Conservation (phyloP, 1,140 invertebrate genomes). For the Drosophila mayri region DNA sequence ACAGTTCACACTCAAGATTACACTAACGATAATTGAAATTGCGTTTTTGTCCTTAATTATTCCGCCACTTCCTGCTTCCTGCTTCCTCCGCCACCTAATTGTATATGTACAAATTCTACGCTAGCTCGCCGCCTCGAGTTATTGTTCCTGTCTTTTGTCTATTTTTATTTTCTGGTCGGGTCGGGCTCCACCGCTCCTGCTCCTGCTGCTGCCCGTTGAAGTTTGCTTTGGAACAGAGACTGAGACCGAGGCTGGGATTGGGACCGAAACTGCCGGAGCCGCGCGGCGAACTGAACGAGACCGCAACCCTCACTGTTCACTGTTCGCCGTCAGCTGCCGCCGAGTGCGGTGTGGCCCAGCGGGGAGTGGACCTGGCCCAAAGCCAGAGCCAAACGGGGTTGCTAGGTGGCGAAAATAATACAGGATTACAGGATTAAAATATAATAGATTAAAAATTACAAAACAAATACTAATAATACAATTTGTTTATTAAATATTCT, state of each 20-base stretch:
- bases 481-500: background rate
- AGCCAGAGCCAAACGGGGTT: conserved; percentile 45
- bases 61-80: conserved; percentile 16
- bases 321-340: conserved; percentile 24
- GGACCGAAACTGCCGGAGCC: conserved; percentile 40
- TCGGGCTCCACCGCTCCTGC: conserved; percentile 17
- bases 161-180: conserved; percentile 42
- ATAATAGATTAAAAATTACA: background rate
- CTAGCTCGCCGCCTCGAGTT: conserved; percentile 39
- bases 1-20: conserved; percentile 40
- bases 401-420: background rate
- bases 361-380: conserved; percentile 27
- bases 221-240: conserved; percentile 28
- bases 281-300: conserved; percentile 70
- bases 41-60: conserved; percentile 30
- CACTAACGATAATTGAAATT: conserved; percentile 51
- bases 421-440: background rate
- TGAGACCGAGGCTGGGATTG: conserved; percentile 7
- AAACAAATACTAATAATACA: background rate
- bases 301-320: conserved; percentile 74
- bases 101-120: conserved; percentile 36
- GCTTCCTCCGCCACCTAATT: conserved; percentile 3
- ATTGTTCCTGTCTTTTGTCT: conserved; percentile 40
- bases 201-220: conserved; percentile 26
- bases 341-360: conserved; percentile 25